Base-by-base conservation (phyloP, 2,113 vertebrate genomes). In the Trematomus loennbergii region DNA sequence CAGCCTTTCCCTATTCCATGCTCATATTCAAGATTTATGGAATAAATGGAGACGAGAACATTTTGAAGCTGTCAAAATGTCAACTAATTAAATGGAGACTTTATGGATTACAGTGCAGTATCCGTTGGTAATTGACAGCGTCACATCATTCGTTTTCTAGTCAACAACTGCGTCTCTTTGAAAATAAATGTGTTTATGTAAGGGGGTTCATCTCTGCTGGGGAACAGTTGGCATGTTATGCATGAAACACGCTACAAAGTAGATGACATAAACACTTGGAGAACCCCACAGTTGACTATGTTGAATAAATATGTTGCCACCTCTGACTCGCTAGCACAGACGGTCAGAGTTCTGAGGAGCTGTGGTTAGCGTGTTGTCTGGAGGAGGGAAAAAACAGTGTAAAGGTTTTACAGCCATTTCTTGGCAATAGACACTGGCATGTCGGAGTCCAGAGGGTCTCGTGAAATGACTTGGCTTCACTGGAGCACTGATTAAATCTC, bases 401-500 rank as follows among this genome's bases (percentile, higher is more conserved):
- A 59, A 82, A 54, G 16, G 29, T 83, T 92, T 91, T 86, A 90
- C 64, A 72, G 79, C 60, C 72, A 17, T 84, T 81, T 86, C 70
- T 88, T 93, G 88, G 90, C 83, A 55, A 1, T 15, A n/a, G 13
- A 77, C 29, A 11, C 60, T 72, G 76, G 71, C 72, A 63, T 85
- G 83, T 81, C 75, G 63, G 72, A 86, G 55, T 87, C 89, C 62
- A 1, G 53, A 78, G 85, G 83, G 85, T 86, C 84, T 77, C 11
- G 48, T 88, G 82, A 91, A 89, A 85, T 50, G 49, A 74, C 70
- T 85, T 92, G 75, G 81, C 84, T 83, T 84, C 55, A 66, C 33
- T 76, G n/a, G 18, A 74, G 78, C 82, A 2, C 72, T 72, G 76
- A 88, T 86, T 85, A 55, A 86, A 74, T 79, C 48, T 80, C 52